These are phyloP conservation scores for Lasiurus cinereus DNA, from an alignment of 2,113 vertebrate species.

Conservation along the genomic window DNA sequence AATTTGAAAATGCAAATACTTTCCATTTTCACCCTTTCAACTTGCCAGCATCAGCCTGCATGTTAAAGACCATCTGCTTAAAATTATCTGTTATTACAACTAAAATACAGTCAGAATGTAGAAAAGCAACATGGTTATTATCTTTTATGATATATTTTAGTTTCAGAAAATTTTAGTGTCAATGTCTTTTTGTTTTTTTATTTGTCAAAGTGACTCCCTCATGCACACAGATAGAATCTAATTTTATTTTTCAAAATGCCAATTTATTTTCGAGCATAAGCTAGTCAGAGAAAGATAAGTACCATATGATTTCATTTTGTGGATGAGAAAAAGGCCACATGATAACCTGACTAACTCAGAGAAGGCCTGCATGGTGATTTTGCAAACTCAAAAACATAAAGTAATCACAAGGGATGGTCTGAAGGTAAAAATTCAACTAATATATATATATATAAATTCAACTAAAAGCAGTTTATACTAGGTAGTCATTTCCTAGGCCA, in stretches of 20 bases:
- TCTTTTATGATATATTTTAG: neutral
- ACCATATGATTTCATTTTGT: neutral
- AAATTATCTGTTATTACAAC: neutral
- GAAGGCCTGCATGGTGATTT: too few relatives aligned
- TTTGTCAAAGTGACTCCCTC: neutral
- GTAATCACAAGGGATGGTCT: too few relatives aligned
- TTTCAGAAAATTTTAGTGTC: neutral
- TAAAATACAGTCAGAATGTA: neutral
- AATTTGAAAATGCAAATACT: neutral
- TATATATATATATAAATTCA: too few relatives aligned
- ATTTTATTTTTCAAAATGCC: conserved; percentile 41
- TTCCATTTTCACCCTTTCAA: neutral
- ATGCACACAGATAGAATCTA: neutral
- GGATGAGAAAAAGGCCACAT: too few relatives aligned
- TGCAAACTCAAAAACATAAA: too few relatives aligned
- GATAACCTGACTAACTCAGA: too few relatives aligned
- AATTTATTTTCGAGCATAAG: conserved; percentile 43
- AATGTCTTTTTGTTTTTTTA: neutral
- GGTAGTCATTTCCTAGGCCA: too few relatives aligned
- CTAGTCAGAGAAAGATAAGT: neutral
- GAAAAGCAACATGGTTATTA: neutral
- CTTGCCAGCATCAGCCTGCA: neutral
- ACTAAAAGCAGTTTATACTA: too few relatives aligned
- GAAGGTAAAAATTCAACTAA: too few relatives aligned
- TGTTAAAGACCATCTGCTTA: conserved; percentile 9